Percentiles rank a stretch among this genome's conserved stretches.
Conservation (phyloP, 2,888 invertebrate species). For the Drosophila mulleri region DNA sequence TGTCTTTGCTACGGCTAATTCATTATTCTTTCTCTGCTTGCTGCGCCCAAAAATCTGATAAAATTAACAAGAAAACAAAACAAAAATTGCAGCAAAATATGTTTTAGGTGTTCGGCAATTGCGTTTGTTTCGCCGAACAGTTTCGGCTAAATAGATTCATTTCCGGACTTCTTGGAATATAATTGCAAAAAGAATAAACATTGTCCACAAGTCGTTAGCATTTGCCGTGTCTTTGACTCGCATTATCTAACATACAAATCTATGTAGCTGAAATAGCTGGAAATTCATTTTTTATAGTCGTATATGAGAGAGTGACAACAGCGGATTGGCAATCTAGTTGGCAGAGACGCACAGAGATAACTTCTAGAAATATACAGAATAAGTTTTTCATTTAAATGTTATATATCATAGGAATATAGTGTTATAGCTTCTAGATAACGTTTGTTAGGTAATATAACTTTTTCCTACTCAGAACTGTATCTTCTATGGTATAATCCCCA, state of each 20-base stretch:
- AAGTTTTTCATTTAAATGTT: no score
- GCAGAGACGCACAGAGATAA: no score
- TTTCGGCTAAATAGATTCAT: constrained; percentile 34
- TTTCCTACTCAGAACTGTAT: no score
- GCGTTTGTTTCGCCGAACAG: constrained; percentile 34
- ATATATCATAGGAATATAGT: no score
- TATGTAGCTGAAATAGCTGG: neutral
- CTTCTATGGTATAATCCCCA: no score
- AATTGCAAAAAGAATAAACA: neutral
- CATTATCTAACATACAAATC: neutral
- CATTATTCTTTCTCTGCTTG: constrained; percentile 22
- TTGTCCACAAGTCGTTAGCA: neutral
- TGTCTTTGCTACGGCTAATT: constrained; percentile 50
- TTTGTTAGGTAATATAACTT: no score
- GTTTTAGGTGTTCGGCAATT: constrained; percentile 43
- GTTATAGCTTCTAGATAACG: no score
- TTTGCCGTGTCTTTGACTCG: neutral
- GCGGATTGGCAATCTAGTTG: neutral
- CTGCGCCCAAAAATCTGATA: constrained; percentile 48
- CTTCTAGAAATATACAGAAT: no score
- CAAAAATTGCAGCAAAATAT: constrained; percentile 15
- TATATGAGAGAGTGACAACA: neutral
- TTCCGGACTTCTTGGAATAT: constrained; percentile 41
- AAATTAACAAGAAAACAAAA: constrained; percentile 14
- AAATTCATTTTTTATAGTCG: neutral